Evolutionary conservation across 2,888 invertebrate genomes (phyloP).

Genomic region (Autographa pulchrina): DNA sequence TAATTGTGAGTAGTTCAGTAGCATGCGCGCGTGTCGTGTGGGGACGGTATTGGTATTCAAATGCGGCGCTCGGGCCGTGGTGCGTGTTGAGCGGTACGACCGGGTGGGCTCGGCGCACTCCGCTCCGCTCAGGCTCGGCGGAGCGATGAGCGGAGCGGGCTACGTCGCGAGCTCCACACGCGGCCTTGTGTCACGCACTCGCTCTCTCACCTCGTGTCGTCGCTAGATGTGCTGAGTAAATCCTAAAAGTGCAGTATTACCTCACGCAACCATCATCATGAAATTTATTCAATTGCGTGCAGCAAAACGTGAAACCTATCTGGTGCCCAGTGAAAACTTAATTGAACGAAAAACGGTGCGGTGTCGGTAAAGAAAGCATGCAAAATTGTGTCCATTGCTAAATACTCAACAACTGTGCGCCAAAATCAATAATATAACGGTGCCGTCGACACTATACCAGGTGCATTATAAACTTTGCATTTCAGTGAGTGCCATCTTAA

Average conservation of each 20-base stretch:
- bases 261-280: constrained; percentile 67
- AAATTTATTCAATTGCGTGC: constrained; percentile 66
- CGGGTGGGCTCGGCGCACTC: constrained; percentile 49
- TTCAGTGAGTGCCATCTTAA: constrained; percentile 90
- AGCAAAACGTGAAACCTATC: constrained; percentile 81
- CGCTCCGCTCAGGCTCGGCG: constrained; percentile 27
- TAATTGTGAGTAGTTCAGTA: constrained; percentile 86
- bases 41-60: constrained; percentile 92
- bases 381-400: constrained; percentile 89
- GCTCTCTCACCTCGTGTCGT: constrained; percentile 89
- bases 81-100: constrained; percentile 77
- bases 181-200: constrained; percentile 81
- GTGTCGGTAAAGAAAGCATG: constrained; percentile 89
- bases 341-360: constrained; percentile 85
- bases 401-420: constrained; percentile 90
- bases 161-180: constrained; percentile 45
- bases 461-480: constrained; percentile 89
- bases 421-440: constrained; percentile 88
- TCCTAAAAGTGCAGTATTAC: constrained; percentile 85
- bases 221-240: constrained; percentile 87
- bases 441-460: constrained; percentile 89
- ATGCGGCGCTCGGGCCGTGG: constrained; percentile 90
- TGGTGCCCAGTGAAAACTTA: constrained; percentile 88
- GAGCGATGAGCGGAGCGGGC: constrained; percentile 31
- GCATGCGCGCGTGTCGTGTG: constrained; percentile 89